These are phyloP conservation scores for Heliothis peltigera DNA, from an alignment of 2,888 invertebrate species.

Conservation along the genomic window DNA sequence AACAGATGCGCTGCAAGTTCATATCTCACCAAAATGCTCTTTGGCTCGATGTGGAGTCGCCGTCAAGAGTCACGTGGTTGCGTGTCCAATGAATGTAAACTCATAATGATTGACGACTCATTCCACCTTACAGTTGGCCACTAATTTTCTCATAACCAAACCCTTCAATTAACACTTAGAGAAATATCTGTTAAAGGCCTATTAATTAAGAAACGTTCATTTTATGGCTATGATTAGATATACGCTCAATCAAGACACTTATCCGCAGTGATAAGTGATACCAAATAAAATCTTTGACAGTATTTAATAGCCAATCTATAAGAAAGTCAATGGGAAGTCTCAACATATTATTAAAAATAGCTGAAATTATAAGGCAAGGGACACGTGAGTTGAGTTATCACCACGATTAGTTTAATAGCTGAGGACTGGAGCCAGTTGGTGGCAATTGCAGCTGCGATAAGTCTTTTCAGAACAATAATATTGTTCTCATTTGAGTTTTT, in stretches of 20 bases:
- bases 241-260: constrained; percentile 58
- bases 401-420: constrained; percentile 83
- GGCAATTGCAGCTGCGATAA: constrained; percentile 67
- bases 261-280: constrained; percentile 44
- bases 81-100: constrained; percentile 70
- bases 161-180: constrained; percentile 78
- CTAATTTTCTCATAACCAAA: constrained; percentile 71
- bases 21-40: constrained; percentile 44
- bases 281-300: constrained; percentile 55
- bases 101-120: constrained; percentile 76
- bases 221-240: constrained; percentile 59
- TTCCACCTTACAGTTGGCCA: constrained; percentile 65
- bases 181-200: constrained; percentile 70
- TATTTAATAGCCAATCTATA: constrained; percentile 55
- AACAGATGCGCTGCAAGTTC: background rate
- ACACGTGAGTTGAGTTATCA: constrained; percentile 80
- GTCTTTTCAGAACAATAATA: constrained; percentile 70
- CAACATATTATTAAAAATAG: constrained; percentile 81
- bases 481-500: constrained; percentile 76
- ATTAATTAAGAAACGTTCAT: constrained; percentile 67
- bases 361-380: constrained; percentile 82
- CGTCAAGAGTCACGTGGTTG: constrained; percentile 58
- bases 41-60: constrained; percentile 42
- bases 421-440: constrained; percentile 68
- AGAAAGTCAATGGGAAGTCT: constrained; percentile 70